Conservation (phyloP, 2,113 vertebrate genomes). For the Nesoenas mayeri region DNA sequence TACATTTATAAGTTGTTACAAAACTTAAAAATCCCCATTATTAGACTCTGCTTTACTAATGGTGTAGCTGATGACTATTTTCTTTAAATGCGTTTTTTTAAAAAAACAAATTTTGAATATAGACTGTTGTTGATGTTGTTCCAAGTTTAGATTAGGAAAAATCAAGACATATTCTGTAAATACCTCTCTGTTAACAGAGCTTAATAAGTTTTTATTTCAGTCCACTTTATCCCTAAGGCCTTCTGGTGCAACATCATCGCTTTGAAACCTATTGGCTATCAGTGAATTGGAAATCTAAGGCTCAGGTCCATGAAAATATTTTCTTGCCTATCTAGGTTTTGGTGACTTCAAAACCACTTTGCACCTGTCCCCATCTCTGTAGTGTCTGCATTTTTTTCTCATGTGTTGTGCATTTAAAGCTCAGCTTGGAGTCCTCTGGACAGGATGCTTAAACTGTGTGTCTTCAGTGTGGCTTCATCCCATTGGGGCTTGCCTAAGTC, state of each 20-base stretch:
- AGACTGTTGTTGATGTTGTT: neutral
- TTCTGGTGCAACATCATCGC: neutral
- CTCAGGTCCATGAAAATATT: neutral
- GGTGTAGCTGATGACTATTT: neutral
- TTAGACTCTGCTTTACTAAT: neutral
- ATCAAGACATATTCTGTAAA: neutral
- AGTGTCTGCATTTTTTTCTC: neutral
- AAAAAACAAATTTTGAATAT: neutral
- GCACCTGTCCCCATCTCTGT: neutral
- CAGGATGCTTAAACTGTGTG: neutral
- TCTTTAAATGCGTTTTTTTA: too few relatives aligned
- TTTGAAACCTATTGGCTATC: neutral
- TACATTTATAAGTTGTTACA: neutral
- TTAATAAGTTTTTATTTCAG: neutral
- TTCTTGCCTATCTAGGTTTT: neutral
- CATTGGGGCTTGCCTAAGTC: neutral
- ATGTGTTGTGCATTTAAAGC: neutral
- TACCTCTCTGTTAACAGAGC: neutral
- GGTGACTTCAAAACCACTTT: neutral
- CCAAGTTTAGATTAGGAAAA: neutral
- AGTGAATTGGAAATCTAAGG: neutral
- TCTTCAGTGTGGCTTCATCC: neutral
- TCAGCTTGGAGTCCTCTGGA: neutral
- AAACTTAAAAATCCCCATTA: neutral
- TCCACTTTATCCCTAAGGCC: neutral